phyloP scores from a whole-genome alignment of 1,140 invertebrate species.

The Drosophila albomicans region DNA sequence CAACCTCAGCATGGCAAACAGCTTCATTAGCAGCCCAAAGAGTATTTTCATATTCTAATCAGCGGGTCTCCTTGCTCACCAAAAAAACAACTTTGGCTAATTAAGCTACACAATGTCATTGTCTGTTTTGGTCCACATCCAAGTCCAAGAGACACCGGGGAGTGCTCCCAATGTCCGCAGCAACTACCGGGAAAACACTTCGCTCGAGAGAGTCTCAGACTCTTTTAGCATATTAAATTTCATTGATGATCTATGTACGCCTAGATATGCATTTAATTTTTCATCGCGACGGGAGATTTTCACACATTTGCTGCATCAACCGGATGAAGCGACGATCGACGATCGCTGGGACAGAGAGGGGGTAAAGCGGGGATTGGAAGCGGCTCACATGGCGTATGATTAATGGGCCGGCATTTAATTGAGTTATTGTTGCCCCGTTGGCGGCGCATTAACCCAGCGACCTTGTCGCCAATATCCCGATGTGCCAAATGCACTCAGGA shows the following conservation, averaged over 20 bases:
- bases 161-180: constrained; percentile 21
- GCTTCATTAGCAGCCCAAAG: constrained; percentile 67
- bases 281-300: constrained; percentile 81
- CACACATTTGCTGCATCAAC: constrained; percentile 65
- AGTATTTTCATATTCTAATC: constrained; percentile 68
- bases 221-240: constrained; percentile 77
- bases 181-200: constrained; percentile 4
- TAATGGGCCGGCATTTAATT: constrained; percentile 75
- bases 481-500: constrained; percentile 20
- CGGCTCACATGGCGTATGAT: constrained; percentile 71
- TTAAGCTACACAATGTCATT: constrained; percentile 81
- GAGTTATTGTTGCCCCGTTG: constrained; percentile 71
- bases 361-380: background rate
- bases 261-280: constrained; percentile 83
- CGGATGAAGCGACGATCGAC: background rate
- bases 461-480: constrained; percentile 65
- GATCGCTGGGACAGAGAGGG: background rate
- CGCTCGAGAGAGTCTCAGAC: constrained; percentile 6
- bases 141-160: background rate
- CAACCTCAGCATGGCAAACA: constrained; percentile 32
- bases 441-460: constrained; percentile 73
- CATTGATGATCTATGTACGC: constrained; percentile 80
- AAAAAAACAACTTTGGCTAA: constrained; percentile 70
- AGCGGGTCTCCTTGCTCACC: constrained; percentile 41
- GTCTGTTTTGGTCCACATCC: constrained; percentile 33